Conservation (phyloP, 2,113 vertebrate genomes). For the Hippocampus barbouri region DNA sequence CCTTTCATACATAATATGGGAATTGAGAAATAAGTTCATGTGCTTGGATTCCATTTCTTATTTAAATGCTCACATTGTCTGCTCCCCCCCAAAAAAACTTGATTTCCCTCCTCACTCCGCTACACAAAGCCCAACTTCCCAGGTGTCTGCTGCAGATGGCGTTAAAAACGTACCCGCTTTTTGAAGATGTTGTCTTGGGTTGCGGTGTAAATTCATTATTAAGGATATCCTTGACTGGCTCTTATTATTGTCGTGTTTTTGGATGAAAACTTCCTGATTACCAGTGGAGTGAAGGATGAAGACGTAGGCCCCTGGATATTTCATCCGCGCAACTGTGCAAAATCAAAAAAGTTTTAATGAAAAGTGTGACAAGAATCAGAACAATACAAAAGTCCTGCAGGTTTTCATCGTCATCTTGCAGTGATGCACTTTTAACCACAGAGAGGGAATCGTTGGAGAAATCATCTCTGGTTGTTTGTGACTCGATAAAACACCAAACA, state of each 20-base stretch:
- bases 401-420: constrained; percentile 1
- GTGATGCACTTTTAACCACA: constrained; percentile 30
- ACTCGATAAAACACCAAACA: neutral
- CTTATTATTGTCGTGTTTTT: constrained; percentile 63
- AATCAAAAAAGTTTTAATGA: constrained; percentile 53
- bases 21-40: constrained; percentile 52
- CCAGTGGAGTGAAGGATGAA: constrained; percentile 31
- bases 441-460: constrained; percentile 19
- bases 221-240: constrained; percentile 54
- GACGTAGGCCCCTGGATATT: constrained; percentile 24
- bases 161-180: constrained; percentile 65
- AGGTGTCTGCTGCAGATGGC: constrained; percentile 65
- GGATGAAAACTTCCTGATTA: constrained; percentile 51
- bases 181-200: constrained; percentile 65
- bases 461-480: constrained; percentile 11
- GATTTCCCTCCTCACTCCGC: constrained; percentile 69
- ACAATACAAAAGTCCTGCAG: constrained; percentile 17
- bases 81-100: constrained; percentile 49
- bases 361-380: constrained; percentile 41
- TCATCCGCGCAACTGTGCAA: constrained; percentile 33
- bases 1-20: constrained; percentile 46
- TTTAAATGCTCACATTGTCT: constrained; percentile 69
- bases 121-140: constrained; percentile 66
- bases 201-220: constrained; percentile 69
- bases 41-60: constrained; percentile 62